Percentiles rank a stretch among this genome's conserved stretches.
Evolutionary conservation across 2,113 vertebrate species (phyloP).

Genomic region (Macquaria ambigua): DNA sequence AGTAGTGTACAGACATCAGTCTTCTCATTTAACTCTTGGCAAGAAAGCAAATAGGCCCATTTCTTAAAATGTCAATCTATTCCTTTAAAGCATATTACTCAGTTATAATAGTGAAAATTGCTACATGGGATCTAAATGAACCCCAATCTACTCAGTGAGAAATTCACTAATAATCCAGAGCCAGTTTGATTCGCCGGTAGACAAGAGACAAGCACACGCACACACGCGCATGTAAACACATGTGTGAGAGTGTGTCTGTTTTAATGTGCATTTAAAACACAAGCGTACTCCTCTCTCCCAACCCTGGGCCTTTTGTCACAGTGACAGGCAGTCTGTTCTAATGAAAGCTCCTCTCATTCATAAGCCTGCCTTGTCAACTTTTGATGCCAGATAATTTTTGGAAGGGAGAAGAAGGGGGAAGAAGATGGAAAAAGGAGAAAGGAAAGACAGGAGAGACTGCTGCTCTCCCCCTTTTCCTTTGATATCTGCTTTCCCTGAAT

Average conservation of each 20-base stretch:
- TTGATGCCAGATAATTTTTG: conserved; percentile 55
- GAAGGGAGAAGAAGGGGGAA: conserved; percentile 16
- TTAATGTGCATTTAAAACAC: conserved; percentile 31
- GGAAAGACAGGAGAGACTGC: neutral
- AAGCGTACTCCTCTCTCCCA: conserved; percentile 23
- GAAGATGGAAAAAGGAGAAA: neutral
- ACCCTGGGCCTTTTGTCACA: conserved; percentile 71
- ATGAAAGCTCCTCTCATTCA: conserved; percentile 74
- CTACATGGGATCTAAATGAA: neutral
- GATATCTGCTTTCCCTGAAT: conserved; percentile 34
- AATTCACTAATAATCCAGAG: conserved; percentile 1
- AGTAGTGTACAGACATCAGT: neutral
- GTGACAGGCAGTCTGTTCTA: conserved; percentile 78
- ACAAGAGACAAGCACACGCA: neutral
- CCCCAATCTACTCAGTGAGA: neutral
- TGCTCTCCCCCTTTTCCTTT: conserved; percentile 11
- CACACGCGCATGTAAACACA: neutral
- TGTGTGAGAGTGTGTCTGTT: conserved; percentile 20
- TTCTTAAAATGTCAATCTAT: neutral
- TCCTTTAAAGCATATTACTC: neutral
- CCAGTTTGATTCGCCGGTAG: neutral
- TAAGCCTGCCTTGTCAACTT: conserved; percentile 66
- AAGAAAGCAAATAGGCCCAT: neutral
- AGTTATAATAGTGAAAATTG: neutral
- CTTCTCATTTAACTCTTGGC: neutral